Conservation (phyloP, 2,888 invertebrate species). For the Teleogryllus oceanicus region DNA sequence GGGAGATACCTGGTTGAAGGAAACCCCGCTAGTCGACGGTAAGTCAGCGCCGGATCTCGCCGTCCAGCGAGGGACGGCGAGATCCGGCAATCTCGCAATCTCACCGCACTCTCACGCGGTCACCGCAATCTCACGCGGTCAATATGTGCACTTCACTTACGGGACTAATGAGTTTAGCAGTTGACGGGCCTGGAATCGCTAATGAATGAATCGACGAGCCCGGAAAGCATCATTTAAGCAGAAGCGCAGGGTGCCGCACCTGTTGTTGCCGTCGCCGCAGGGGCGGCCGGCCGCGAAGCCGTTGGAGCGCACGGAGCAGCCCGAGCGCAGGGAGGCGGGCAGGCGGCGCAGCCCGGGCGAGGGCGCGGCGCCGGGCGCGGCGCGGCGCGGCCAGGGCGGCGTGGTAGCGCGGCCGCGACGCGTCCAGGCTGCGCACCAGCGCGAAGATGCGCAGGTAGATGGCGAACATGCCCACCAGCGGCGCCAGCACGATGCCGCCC, state of each 20-base stretch:
- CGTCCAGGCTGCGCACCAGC: conserved; percentile 56
- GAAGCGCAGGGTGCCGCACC: not conserved
- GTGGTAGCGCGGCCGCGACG: conserved; percentile 47
- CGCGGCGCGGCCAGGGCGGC: conserved; percentile 11
- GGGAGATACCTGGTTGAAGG: too few species aligned
- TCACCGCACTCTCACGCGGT: too few species aligned
- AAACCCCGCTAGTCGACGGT: too few species aligned
- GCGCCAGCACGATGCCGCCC: conserved; percentile 55
- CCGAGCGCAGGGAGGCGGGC: not conserved
- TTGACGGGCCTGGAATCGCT: too few species aligned
- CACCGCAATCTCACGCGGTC: too few species aligned
- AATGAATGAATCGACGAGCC: too few species aligned
- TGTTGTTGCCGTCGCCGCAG: not conserved
- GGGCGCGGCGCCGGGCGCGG: not conserved
- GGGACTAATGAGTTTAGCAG: too few species aligned
- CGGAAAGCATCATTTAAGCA: too few species aligned
- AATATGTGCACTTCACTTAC: too few species aligned
- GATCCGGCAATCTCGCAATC: too few species aligned
- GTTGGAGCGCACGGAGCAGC: not conserved
- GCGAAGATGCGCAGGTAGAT: conserved; percentile 60
- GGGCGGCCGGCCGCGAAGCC: not conserved
- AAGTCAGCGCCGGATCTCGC: too few species aligned
- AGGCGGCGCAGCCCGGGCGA: not conserved
- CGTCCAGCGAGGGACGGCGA: too few species aligned
- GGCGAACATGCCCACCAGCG: conserved; percentile 56